These are phyloP conservation scores for Gymnobelideus leadbeateri DNA, from an alignment of 2,113 vertebrate species.

Conservation along the genomic window DNA sequence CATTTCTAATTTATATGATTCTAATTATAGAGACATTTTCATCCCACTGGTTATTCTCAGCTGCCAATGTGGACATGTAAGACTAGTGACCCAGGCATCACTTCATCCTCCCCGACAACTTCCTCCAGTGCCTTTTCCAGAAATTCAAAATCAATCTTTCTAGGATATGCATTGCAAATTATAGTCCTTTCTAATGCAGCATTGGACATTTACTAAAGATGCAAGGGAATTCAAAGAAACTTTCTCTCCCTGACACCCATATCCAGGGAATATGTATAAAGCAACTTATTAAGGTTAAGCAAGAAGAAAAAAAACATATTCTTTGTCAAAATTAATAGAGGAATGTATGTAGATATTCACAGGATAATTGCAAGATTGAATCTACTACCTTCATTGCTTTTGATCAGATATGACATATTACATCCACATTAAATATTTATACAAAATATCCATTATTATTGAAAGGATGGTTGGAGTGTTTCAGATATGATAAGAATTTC, in stretches of 20 bases:
- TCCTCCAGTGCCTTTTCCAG: constrained; percentile 16
- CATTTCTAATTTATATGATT: constrained; percentile 53
- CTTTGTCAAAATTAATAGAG: not conserved
- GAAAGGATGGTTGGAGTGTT: not conserved
- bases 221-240: constrained; percentile 8
- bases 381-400: not conserved
- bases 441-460: not conserved
- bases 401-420: not conserved
- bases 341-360: not conserved
- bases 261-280: not conserved
- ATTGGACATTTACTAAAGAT: not conserved
- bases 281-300: too few species aligned
- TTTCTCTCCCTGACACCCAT: not conserved
- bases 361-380: not conserved
- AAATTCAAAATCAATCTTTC: constrained; percentile 1
- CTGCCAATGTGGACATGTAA: not conserved
- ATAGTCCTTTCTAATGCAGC: not conserved
- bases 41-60: constrained; percentile 26
- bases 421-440: not conserved
- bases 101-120: not conserved
- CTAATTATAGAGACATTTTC: constrained; percentile 50
- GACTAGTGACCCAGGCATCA: not conserved
- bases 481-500: not conserved
- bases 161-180: not conserved
- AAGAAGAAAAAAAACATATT: too few species aligned